Evolutionary conservation across 2,113 vertebrate species (phyloP).

Genomic region (Rutilus rutilus): DNA sequence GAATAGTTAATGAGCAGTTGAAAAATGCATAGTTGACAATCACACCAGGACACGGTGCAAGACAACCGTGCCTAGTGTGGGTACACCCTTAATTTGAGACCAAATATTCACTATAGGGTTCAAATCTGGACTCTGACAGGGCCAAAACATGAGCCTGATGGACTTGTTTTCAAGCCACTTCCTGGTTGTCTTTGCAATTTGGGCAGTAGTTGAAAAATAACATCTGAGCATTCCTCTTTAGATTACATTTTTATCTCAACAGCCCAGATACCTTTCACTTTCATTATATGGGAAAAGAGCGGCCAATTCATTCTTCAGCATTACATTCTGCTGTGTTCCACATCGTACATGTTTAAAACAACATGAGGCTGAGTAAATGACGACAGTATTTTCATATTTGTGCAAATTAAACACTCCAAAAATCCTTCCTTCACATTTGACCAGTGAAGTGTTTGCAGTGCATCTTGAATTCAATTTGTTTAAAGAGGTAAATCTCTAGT

Average conservation of each 20-base stretch:
- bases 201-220: not conserved
- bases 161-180: too few species aligned
- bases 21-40: too few species aligned
- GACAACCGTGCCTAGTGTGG: too few species aligned
- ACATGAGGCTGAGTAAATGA: not conserved
- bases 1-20: too few species aligned
- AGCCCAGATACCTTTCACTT: not conserved
- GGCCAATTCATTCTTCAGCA: not conserved
- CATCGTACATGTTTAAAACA: not conserved
- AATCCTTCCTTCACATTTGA: not conserved
- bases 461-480: constrained; percentile 8
- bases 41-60: too few species aligned
- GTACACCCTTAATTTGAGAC: too few species aligned
- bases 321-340: too few species aligned
- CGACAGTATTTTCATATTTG: not conserved
- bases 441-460: constrained; percentile 19
- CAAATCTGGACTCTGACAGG: too few species aligned
- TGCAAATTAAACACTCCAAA: not conserved
- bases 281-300: not conserved
- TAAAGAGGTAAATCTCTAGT: not conserved
- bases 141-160: too few species aligned
- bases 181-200: not conserved
- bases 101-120: too few species aligned
- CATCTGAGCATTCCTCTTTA: not conserved
- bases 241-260: too few species aligned